These are phyloP conservation scores for Drosophila pseudotalamancana DNA, from an alignment of 2,888 invertebrate genomes.

Conservation along the genomic window DNA sequence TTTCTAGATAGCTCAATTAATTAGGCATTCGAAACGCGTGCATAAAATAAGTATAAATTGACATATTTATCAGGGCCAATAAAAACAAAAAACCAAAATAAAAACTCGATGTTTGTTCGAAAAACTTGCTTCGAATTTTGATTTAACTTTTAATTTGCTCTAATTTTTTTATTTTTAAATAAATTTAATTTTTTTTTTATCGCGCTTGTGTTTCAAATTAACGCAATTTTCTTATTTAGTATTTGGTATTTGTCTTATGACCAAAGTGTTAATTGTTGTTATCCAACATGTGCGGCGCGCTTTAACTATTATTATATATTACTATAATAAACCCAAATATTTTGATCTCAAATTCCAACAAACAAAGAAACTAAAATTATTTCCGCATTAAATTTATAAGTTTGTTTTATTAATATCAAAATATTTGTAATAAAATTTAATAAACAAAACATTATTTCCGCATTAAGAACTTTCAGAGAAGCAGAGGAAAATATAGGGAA, in stretches of 20 bases:
- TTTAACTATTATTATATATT: too few species aligned
- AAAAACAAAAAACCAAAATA: background rate
- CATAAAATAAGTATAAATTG: slow-evolving; percentile 69
- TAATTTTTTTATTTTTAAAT: background rate
- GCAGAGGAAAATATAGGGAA: too few species aligned
- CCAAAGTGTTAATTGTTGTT: slow-evolving; percentile 2
- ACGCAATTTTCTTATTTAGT: too few species aligned
- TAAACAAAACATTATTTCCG: too few species aligned
- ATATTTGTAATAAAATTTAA: too few species aligned
- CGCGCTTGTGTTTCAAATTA: slow-evolving; percentile 24
- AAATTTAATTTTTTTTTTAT: background rate
- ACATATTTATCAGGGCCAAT: slow-evolving; percentile 8
- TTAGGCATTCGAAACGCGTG: slow-evolving; percentile 69
- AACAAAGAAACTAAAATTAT: too few species aligned
- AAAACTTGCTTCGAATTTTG: slow-evolving; percentile 14
- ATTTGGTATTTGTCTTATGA: background rate
- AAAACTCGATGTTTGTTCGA: slow-evolving; percentile 2
- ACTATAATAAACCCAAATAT: too few species aligned
- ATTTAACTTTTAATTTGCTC: background rate
- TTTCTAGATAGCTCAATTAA: slow-evolving; percentile 10
- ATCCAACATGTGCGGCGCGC: background rate
- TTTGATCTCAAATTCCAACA: too few species aligned
- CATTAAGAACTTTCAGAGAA: too few species aligned
- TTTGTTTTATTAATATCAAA: too few species aligned
- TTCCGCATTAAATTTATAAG: too few species aligned